Base-by-base conservation (phyloP, 2,113 vertebrate genomes). In the Ptyas mucosa region DNA sequence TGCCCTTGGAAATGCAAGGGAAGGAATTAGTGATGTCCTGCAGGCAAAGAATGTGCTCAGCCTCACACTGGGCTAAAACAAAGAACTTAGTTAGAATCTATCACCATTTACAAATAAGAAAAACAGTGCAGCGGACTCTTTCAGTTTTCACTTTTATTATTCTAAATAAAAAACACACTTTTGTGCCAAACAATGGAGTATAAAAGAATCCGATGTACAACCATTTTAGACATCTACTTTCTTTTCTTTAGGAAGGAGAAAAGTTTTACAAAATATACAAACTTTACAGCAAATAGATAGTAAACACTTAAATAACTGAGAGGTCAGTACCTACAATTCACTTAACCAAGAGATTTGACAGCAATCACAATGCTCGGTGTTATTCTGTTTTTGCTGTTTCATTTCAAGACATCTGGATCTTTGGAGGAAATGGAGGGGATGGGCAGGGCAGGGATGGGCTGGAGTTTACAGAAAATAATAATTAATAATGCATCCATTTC, bases 141-240 rank as follows among this genome's bases (percentile, higher is more conserved):
- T 29, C 12, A 26, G 0, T 97, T 97, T 97, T 97, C 93, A 93
- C 23, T 98, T 97, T 97, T 98, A 97, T 98, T 98, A 98, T 98
- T 98, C 98, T 98, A 98, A 98, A 98, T 98, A 98, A 98, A 98
- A 98, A 98, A 87, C 97, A 98, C 98, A 98, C 96, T 98, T 93
- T 98, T 98, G 97, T 98, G 98, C 96, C 86, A 96, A 97, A 97
- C 97, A 96, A 97, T 97, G 97, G 97, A 98, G 97, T 98, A 98
- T 95, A 98, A 98, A 98, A 98, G 97, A 98, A 98, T 97, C 97
- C 95, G 96, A 98, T 98, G 98, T 97, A 98, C 97, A 98, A 97
- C 95, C 85, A 98, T 97, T 96, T 97, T 97, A 97, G 96, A 98
- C 97, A 97, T 97, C 97, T 97, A 98, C 98, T 93, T 87, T 97